Conservation (phyloP, 2,797 vertebrate species). For the Diplodus puntazzo region DNA sequence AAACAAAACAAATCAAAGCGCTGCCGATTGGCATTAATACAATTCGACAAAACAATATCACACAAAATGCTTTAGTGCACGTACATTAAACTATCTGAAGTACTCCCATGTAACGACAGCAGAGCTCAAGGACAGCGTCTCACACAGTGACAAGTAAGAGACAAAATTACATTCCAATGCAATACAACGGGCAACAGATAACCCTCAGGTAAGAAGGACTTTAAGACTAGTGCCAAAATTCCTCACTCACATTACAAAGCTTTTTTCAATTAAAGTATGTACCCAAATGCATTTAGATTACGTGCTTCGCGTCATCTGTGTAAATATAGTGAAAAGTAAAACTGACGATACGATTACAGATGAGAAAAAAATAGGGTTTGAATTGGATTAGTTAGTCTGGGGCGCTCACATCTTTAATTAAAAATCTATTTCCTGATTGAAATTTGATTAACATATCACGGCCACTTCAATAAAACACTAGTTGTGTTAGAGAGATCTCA, state of each 20-base stretch:
- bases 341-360: slow-evolving; percentile 22
- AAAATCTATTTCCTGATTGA: not conserved
- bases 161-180: slow-evolving; percentile 89
- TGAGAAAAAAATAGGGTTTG: not conserved
- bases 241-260: slow-evolving; percentile 46
- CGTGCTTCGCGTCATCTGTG: slow-evolving; percentile 39
- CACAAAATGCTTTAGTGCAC: slow-evolving; percentile 81
- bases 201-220: slow-evolving; percentile 68
- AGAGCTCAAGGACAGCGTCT: slow-evolving; percentile 88
- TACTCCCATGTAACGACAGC: slow-evolving; percentile 73
- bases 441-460: slow-evolving; percentile 5
- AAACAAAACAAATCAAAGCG: slow-evolving; percentile 39
- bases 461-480: slow-evolving; percentile 8
- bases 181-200: slow-evolving; percentile 53
- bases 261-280: slow-evolving; percentile 27
- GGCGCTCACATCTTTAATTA: not conserved
- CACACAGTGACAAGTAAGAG: slow-evolving; percentile 83
- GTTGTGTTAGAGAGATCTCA: slow-evolving; percentile 6
- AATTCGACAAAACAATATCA: slow-evolving; percentile 51
- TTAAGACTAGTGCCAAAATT: slow-evolving; percentile 30
- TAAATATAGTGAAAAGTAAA: slow-evolving; percentile 19
- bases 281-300: slow-evolving; percentile 33
- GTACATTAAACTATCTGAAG: slow-evolving; percentile 64
- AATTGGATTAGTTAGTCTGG: slow-evolving; percentile 13
- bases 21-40: slow-evolving; percentile 29